These are phyloP conservation scores for Leptobrachium leishanense DNA, from an alignment of 2,113 vertebrate species.

Conservation along the genomic window DNA sequence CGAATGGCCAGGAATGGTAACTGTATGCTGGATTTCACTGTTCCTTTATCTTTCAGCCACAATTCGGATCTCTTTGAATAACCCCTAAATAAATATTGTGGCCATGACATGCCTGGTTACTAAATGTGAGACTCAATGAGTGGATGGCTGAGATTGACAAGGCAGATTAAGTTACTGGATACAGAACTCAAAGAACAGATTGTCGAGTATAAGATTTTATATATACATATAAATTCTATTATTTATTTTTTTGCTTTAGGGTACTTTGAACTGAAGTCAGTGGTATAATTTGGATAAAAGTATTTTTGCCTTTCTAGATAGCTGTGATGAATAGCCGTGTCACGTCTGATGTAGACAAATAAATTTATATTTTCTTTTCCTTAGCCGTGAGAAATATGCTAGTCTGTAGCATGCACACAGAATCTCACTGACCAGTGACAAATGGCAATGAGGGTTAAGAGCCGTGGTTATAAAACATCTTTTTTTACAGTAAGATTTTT, in stretches of 20 bases:
- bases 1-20: too few relatives aligned
- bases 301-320: conserved; percentile 28
- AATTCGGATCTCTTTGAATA: too few relatives aligned
- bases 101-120: too few relatives aligned
- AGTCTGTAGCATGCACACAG: not conserved
- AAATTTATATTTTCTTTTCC: conserved; percentile 20
- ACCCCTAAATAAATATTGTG: too few relatives aligned
- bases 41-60: too few relatives aligned
- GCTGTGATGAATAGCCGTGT: conserved; percentile 39
- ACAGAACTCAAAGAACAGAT: too few relatives aligned
- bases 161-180: too few relatives aligned
- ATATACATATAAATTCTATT: too few relatives aligned
- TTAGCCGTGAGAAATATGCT: conserved; percentile 10
- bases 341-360: conserved; percentile 42
- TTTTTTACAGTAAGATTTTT: not conserved
- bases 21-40: too few relatives aligned
- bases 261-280: conserved; percentile 9
- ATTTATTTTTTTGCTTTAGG: not conserved
- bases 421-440: not conserved
- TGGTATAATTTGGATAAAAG: conserved; percentile 28
- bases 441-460: not conserved
- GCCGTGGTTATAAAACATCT: not conserved
- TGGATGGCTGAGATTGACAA: too few relatives aligned
- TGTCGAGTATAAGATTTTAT: too few relatives aligned
- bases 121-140: too few relatives aligned